Base-by-base conservation (phyloP, 1,140 invertebrate species). In the Leptopilina boulardi region DNA sequence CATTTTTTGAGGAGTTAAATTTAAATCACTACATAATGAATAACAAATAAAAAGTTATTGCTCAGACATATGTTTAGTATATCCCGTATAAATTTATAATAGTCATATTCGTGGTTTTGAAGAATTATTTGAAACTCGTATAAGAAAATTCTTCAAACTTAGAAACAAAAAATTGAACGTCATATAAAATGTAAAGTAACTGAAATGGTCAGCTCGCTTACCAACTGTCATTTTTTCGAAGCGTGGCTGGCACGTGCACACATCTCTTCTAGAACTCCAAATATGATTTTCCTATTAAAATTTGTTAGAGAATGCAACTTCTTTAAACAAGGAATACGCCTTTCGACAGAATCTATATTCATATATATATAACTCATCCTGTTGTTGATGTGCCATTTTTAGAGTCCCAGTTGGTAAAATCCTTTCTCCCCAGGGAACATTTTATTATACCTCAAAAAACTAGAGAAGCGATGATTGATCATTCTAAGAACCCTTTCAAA, bases 221-320 rank as follows among this genome's bases (percentile, higher is more conserved):
- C 78, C 78, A 80, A 80, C 78, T 80, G 78, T 80, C 78, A 77
- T 77, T 77, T 79, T 74, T 73, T 13, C 21, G 71, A 72, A 80
- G 78, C 78, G 78, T 80, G 78, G 71, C 75, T 30, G 78, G 75
- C 78, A 77, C 78, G 78, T 73, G 78, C 72, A n/a, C 70, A 1
- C 21, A 59, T 59, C 19, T 66, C 15, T 30, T 26, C 26, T 66
- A 19, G 9, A 26, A 59, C 56, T 5, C 23, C 59, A 66, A 66
- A 66, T 34, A 66, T 66, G 59, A 66, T 66, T 66, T 66, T 66
- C 59, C 26, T 30, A n/a, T 66, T 66, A 30, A 30, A 30, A n/a
- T 51, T 41, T 21, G 26, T 44, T 41, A 19, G 70, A 71, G 70
- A 19, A 44, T 42, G 70, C 70, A n/a, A 21, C 70, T n/a, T 71